Evolutionary conservation across 37 sponge, comb jelly and placozoan genomes (phyloP).

Genomic region (Corticium candelabrum): DNA sequence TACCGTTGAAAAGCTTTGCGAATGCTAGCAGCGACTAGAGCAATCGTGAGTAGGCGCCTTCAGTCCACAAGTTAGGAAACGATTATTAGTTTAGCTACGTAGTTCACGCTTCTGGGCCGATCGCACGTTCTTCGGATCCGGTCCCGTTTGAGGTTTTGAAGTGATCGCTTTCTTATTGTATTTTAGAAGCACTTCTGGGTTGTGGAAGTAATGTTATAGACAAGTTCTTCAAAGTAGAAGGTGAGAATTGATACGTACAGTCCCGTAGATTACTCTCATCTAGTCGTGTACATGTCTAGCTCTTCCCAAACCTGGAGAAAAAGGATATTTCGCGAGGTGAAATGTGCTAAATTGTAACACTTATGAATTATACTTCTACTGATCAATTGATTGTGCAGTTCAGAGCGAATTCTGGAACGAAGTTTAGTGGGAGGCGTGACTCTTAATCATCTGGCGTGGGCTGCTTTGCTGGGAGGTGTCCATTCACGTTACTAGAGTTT

Average conservation of each 20-base stretch:
- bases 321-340: conserved; percentile 71
- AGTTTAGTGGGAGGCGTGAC: conserved; percentile 76
- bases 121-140: not conserved
- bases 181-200: conserved; percentile 33
- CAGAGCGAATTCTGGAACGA: conserved; percentile 39
- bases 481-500: too few relatives aligned
- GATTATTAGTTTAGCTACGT: too few relatives aligned
- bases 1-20: too few relatives aligned
- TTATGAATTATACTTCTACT: not conserved
- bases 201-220: conserved; percentile 93
- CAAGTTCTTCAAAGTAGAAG: conserved; percentile 65
- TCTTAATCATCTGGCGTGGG: conserved; percentile 81
- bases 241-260: conserved; percentile 29
- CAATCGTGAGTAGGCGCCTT: too few relatives aligned
- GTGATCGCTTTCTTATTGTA: not conserved
- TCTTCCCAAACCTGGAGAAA: conserved; percentile 66
- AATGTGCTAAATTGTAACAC: conserved; percentile 2
- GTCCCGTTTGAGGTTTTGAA: not conserved
- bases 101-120: too few relatives aligned
- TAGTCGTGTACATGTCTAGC: conserved; percentile 21
- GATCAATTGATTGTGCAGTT: conserved; percentile 21
- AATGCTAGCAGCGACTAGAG: too few relatives aligned
- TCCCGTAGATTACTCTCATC: not conserved
- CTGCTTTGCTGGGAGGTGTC: conserved; percentile 77
- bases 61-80: too few relatives aligned